These are phyloP conservation scores for Abramis brama DNA, from an alignment of 2,113 vertebrate genomes.

Conservation along the genomic window DNA sequence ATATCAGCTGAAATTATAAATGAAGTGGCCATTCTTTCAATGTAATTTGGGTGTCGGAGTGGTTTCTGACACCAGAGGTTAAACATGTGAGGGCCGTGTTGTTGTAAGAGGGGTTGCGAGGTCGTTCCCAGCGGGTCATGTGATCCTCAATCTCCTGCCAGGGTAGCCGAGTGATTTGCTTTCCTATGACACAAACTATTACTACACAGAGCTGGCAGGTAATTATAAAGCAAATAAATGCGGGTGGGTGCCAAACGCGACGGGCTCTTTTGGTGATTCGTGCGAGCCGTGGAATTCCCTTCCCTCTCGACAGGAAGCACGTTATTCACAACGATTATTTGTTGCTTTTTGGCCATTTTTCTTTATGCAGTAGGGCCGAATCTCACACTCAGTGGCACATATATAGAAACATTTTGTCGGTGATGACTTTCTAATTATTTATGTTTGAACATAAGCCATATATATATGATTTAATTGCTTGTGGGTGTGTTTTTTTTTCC, in stretches of 20 bases:
- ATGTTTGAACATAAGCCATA: background rate
- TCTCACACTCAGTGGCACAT: slow-evolving; percentile 22
- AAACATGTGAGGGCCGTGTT: slow-evolving; percentile 64
- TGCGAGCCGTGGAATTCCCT: slow-evolving; percentile 68
- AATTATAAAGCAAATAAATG: slow-evolving; percentile 90
- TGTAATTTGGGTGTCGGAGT: slow-evolving; percentile 70
- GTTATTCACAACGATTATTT: slow-evolving; percentile 68
- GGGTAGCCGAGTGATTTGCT: slow-evolving; percentile 86
- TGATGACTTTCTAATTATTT: background rate
- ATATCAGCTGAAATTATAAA: slow-evolving; percentile 65
- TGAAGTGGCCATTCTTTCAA: slow-evolving; percentile 73
- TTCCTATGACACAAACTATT: slow-evolving; percentile 89
- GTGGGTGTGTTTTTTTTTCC: background rate
- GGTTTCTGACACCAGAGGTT: slow-evolving; percentile 60
- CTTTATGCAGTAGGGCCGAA: slow-evolving; percentile 19
- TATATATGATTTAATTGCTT: background rate
- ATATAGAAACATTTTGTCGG: background rate
- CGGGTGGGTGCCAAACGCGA: slow-evolving; percentile 71
- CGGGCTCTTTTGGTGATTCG: slow-evolving; percentile 68
- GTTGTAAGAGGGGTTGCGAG: slow-evolving; percentile 77
- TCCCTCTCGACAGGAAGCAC: slow-evolving; percentile 74
- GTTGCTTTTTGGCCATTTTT: slow-evolving; percentile 32
- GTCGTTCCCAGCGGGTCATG: slow-evolving; percentile 76
- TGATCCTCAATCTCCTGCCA: slow-evolving; percentile 71
- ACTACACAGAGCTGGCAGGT: slow-evolving; percentile 80